Conservation (phyloP, 2,888 invertebrate species). For the Oegoconia quadripuncta region DNA sequence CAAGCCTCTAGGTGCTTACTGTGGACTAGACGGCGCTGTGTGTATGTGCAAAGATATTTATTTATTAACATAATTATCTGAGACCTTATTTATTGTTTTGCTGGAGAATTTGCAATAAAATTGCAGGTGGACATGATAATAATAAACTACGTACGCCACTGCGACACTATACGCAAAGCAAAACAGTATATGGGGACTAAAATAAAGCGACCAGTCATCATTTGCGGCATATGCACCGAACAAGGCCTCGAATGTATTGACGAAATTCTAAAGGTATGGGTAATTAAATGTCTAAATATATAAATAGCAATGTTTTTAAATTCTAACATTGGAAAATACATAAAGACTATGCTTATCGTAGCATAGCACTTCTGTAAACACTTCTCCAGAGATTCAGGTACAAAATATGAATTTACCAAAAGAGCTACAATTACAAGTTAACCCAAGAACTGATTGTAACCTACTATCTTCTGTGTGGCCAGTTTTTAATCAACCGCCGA, state of each 20-base stretch:
- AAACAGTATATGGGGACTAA: constrained; percentile 31
- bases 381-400: too few relatives aligned
- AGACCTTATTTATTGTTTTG: too few relatives aligned
- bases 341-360: neutral
- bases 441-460: too few relatives aligned
- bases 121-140: constrained; percentile 43
- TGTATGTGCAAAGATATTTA: constrained; percentile 4
- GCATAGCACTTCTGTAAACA: too few relatives aligned
- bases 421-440: too few relatives aligned
- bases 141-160: constrained; percentile 35
- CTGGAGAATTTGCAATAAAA: too few relatives aligned
- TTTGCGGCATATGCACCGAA: constrained; percentile 35
- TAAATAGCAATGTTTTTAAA: constrained; percentile 11
- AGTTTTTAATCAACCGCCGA: too few relatives aligned
- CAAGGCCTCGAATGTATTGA: constrained; percentile 40
- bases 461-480: too few relatives aligned
- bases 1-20: too few relatives aligned
- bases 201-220: constrained; percentile 28
- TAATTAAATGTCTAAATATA: constrained; percentile 8
- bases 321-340: constrained; percentile 13
- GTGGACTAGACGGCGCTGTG: too few relatives aligned
- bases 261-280: constrained; percentile 34
- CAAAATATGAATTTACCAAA: too few relatives aligned
- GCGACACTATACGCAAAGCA: constrained; percentile 29
- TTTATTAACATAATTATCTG: too few relatives aligned